Evolutionary conservation across 1,140 invertebrate genomes (phyloP).

Genomic region (Drosophila arawakana): DNA sequence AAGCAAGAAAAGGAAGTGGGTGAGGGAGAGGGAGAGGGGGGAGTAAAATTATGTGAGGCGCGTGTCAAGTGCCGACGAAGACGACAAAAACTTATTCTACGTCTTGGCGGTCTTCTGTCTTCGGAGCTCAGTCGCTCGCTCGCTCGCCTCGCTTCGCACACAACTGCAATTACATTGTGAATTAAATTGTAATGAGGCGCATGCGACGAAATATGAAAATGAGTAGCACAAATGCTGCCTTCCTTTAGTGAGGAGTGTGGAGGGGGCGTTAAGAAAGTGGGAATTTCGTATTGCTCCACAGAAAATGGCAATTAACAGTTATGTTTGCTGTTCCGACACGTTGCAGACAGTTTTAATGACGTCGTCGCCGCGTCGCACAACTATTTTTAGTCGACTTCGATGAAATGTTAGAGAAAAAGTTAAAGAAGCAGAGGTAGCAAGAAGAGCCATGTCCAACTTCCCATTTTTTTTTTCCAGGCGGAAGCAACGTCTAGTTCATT

Average conservation of each 20-base stretch:
- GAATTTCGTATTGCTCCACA: slow-evolving; percentile 32
- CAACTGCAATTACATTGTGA: slow-evolving; percentile 79
- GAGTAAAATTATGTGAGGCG: slow-evolving; percentile 73
- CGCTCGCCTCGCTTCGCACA: slow-evolving; percentile 9
- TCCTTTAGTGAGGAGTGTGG: background rate
- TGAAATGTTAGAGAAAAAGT: background rate
- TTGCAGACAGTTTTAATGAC: slow-evolving; percentile 82
- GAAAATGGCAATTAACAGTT: slow-evolving; percentile 80
- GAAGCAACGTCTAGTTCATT: slow-evolving; percentile 36
- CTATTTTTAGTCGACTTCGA: slow-evolving; percentile 63
- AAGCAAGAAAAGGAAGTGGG: background rate
- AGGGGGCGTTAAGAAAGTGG: background rate
- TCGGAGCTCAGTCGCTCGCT: background rate
- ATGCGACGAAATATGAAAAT: slow-evolving; percentile 76
- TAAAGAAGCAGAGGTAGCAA: slow-evolving; percentile 8
- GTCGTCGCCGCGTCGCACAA: slow-evolving; percentile 50
- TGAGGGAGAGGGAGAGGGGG: background rate
- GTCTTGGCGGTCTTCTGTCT: slow-evolving; percentile 9
- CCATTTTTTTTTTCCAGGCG: background rate
- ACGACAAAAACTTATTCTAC: slow-evolving; percentile 11
- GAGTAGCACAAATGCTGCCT: slow-evolving; percentile 38
- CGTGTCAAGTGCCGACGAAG: slow-evolving; percentile 69
- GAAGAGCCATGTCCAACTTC: slow-evolving; percentile 13
- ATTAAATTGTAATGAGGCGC: slow-evolving; percentile 83
- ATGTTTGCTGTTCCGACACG: slow-evolving; percentile 75